Conservation (phyloP, 1,140 invertebrate genomes). For the Leptopilina clavipes region DNA sequence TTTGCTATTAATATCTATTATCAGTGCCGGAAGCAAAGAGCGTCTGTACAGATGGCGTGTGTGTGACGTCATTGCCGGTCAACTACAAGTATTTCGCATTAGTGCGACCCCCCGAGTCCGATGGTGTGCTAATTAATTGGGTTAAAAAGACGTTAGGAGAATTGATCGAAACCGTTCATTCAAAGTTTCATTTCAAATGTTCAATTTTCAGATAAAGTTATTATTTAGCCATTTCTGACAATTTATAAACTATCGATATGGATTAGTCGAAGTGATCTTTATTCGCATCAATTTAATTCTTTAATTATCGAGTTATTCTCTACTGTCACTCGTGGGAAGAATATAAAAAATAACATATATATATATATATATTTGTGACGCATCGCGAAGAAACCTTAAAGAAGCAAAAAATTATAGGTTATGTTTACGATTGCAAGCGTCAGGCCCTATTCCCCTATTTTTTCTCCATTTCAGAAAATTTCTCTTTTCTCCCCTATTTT, state of each 20-base stretch:
- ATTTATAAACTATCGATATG: not conserved
- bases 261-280: too few relatives aligned
- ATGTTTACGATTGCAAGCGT: too few relatives aligned
- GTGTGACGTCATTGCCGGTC: conserved; percentile 71
- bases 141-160: conserved; percentile 72
- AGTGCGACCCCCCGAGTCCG: conserved; percentile 52
- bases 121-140: conserved; percentile 71
- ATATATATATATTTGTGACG: too few relatives aligned
- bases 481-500: too few relatives aligned
- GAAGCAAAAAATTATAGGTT: too few relatives aligned
- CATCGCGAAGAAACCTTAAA: too few relatives aligned
- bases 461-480: too few relatives aligned
- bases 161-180: conserved; percentile 54
- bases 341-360: too few relatives aligned
- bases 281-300: too few relatives aligned
- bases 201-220: not conserved
- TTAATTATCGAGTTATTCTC: too few relatives aligned
- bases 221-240: not conserved
- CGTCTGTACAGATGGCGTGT: conserved; percentile 50
- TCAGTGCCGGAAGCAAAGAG: conserved; percentile 63
- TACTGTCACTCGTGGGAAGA: too few relatives aligned
- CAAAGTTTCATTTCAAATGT: not conserved
- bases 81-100: conserved; percentile 75
- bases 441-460: too few relatives aligned
- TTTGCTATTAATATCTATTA: conserved; percentile 73